Percentiles rank a stretch among this genome's conserved stretches.
Evolutionary conservation across 1,140 invertebrate species (phyloP).

Genomic region (Zaprionus lachaisei): DNA sequence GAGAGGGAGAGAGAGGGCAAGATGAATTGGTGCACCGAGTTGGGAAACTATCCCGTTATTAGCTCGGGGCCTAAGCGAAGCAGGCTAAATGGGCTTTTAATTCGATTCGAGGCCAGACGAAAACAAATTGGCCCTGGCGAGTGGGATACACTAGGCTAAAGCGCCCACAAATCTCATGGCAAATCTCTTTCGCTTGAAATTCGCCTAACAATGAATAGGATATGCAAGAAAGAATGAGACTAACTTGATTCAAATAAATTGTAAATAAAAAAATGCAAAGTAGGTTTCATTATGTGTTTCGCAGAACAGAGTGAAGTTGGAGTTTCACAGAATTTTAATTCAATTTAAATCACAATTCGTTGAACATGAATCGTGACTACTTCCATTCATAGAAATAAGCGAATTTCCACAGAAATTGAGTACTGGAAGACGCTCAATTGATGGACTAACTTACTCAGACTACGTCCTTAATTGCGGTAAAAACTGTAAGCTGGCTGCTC

Average conservation of each 20-base stretch:
- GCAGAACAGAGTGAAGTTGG: neutral
- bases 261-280: neutral
- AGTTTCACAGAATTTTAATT: neutral
- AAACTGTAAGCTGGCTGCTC: constrained; percentile 39
- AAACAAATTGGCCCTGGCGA: constrained; percentile 33
- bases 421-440: constrained; percentile 8
- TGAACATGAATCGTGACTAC: neutral
- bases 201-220: neutral
- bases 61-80: constrained; percentile 48
- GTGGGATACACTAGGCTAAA: neutral
- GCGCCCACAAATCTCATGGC: neutral
- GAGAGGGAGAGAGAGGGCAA: neutral
- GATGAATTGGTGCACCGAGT: constrained; percentile 14
- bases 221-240: neutral
- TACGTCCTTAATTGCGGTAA: constrained; percentile 53
- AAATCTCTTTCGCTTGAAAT: neutral
- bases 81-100: constrained; percentile 69
- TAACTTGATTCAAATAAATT: neutral
- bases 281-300: neutral
- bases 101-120: constrained; percentile 73
- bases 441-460: constrained; percentile 24
- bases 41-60: constrained; percentile 37
- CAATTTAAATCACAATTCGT: neutral
- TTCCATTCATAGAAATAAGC: neutral
- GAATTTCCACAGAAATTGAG: neutral